Conservation (phyloP, 2,888 invertebrate species). For the Agriotes lineatus region DNA sequence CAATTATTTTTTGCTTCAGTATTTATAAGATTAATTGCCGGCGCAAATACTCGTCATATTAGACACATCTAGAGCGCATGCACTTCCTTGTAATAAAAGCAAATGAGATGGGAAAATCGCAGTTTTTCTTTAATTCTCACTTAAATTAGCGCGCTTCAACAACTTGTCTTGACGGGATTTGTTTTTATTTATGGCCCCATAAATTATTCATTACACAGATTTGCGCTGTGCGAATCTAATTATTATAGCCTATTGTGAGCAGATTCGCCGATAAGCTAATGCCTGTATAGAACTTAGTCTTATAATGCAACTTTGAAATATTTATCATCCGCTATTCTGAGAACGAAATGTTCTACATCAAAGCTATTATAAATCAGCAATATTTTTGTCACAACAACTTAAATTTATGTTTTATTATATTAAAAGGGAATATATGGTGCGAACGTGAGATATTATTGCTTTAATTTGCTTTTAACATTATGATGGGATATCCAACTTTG, state of each 20-base stretch:
- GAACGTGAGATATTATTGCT: no score
- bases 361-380: no score
- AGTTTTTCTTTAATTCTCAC: conserved; percentile 35
- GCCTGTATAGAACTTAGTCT: conserved; percentile 12
- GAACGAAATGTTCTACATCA: not conserved
- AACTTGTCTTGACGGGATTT: conserved; percentile 31
- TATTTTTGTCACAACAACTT: no score
- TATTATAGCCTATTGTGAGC: conserved; percentile 37
- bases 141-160: conserved; percentile 39
- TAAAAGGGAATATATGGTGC: no score
- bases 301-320: conserved; percentile 20
- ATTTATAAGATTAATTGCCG: conserved; percentile 17
- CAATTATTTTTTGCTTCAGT: conserved; percentile 8
- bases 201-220: conserved; percentile 43
- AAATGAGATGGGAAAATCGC: conserved; percentile 35
- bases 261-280: conserved; percentile 37
- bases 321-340: conserved; percentile 24
- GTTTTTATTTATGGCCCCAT: conserved; percentile 38
- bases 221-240: conserved; percentile 42
- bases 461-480: no score
- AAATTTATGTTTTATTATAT: no score
- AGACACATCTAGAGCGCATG: conserved; percentile 26
- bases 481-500: no score
- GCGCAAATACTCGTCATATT: conserved; percentile 28
- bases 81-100: conserved; percentile 33